phyloP scores from a whole-genome alignment of 1,140 invertebrate genomes.

The Coptotermes formosanus region DNA sequence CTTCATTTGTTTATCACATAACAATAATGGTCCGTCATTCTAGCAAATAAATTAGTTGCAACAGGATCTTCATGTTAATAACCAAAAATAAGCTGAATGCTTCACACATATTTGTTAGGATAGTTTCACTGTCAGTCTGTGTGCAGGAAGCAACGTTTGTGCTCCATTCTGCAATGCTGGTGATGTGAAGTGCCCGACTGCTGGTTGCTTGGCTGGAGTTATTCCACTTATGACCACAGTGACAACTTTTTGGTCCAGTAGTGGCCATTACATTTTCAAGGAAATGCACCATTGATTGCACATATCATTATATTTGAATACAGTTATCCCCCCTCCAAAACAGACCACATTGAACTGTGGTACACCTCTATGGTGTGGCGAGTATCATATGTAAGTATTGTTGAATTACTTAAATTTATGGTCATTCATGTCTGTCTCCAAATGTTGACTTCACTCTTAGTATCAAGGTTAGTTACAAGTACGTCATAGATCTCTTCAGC shows the following conservation, averaged over 20 bases:
- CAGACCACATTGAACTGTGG: not conserved
- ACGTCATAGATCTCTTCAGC: not conserved
- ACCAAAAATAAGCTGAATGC: not conserved
- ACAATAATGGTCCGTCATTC: not conserved
- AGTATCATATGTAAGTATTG: not conserved
- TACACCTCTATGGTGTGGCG: not conserved
- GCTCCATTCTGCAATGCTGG: not conserved
- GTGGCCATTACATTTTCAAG: not conserved
- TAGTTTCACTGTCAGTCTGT: not conserved
- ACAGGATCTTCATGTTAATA: not conserved
- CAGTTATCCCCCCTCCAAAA: slow-evolving; percentile 2
- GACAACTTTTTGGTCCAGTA: not conserved
- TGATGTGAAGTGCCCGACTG: not conserved
- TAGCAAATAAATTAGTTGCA: slow-evolving; percentile 16
- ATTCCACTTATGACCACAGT: not conserved
- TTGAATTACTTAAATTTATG: not conserved
- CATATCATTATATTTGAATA: not conserved
- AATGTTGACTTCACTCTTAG: not conserved
- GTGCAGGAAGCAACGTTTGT: not conserved
- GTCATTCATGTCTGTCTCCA: not conserved
- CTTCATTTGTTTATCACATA: not conserved
- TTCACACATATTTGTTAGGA: not conserved
- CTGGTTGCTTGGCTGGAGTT: not conserved
- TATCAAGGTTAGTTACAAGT: not conserved
- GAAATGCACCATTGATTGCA: not conserved